Conservation (phyloP, 2,797 vertebrate species). For the Mus minutoides region DNA sequence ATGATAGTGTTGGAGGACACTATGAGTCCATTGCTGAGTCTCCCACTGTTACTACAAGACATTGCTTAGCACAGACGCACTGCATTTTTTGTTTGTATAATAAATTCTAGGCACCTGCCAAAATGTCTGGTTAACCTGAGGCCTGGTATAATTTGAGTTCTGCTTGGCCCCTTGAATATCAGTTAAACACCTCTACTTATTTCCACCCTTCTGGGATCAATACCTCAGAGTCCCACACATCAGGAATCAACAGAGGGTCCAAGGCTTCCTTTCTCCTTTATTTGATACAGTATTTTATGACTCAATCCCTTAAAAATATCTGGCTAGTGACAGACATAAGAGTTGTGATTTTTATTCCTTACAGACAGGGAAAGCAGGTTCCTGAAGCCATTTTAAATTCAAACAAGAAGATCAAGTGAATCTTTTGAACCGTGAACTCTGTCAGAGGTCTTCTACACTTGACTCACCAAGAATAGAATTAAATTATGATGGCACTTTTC, state of each 20-base stretch:
- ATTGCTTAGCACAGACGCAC: too few relatives aligned
- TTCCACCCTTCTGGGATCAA: not conserved
- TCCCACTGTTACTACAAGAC: not conserved
- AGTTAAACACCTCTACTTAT: not conserved
- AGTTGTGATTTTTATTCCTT: not conserved
- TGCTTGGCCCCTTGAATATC: not conserved
- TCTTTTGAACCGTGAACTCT: not conserved
- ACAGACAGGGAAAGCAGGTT: not conserved
- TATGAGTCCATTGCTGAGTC: not conserved
- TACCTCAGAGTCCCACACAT: not conserved
- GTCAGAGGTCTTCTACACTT: not conserved
- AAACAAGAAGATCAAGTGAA: slow-evolving; percentile 36
- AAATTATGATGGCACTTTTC: not conserved
- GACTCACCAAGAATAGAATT: slow-evolving; percentile 10
- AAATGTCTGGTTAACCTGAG: not conserved
- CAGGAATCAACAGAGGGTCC: not conserved
- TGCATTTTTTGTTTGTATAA: not conserved
- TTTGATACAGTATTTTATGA: not conserved
- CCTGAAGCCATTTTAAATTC: not conserved
- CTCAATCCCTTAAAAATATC: not conserved
- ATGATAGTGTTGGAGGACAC: not conserved
- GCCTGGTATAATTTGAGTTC: not conserved
- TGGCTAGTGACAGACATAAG: not conserved
- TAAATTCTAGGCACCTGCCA: not conserved
- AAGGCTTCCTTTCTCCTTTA: not conserved